These are phyloP conservation scores for Brachyrhaphis roseni DNA, from an alignment of 2,797 vertebrate genomes.

Conservation along the genomic window DNA sequence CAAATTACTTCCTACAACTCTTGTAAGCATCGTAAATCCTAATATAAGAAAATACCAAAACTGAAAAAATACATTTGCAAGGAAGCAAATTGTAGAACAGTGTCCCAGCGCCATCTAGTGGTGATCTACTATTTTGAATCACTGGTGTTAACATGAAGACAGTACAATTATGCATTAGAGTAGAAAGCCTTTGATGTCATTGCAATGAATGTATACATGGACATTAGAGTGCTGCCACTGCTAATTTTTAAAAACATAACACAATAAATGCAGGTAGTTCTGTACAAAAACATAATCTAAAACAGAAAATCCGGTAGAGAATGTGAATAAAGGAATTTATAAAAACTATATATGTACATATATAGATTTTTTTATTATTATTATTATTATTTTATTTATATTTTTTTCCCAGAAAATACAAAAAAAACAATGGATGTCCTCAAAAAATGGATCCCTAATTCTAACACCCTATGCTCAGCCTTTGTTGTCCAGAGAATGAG, in stretches of 20 bases:
- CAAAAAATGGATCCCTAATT: not conserved
- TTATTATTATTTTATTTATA: too few species aligned
- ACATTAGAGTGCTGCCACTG: not conserved
- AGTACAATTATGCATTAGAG: too few species aligned
- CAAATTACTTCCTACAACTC: not conserved
- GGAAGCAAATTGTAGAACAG: constrained; percentile 21
- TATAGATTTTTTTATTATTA: too few species aligned
- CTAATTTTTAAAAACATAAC: not conserved
- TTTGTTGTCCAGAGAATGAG: not conserved
- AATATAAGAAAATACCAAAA: not conserved
- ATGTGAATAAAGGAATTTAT: not conserved
- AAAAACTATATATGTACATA: not conserved
- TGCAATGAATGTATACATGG: not conserved
- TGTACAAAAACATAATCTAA: not conserved
- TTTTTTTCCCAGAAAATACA: too few species aligned
- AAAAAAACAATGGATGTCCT: not conserved
- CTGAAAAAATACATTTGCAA: not conserved
- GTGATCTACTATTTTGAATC: not conserved
- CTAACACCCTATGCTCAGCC: not conserved
- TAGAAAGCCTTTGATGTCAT: not conserved
- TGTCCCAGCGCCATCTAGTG: constrained; percentile 74
- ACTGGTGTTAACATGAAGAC: not conserved
- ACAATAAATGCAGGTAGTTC: too few species aligned
- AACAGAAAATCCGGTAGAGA: not conserved
- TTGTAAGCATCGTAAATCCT: not conserved